These are phyloP conservation scores for Reinhardtius hippoglossoides DNA, from an alignment of 2,113 vertebrate species.

Conservation along the genomic window DNA sequence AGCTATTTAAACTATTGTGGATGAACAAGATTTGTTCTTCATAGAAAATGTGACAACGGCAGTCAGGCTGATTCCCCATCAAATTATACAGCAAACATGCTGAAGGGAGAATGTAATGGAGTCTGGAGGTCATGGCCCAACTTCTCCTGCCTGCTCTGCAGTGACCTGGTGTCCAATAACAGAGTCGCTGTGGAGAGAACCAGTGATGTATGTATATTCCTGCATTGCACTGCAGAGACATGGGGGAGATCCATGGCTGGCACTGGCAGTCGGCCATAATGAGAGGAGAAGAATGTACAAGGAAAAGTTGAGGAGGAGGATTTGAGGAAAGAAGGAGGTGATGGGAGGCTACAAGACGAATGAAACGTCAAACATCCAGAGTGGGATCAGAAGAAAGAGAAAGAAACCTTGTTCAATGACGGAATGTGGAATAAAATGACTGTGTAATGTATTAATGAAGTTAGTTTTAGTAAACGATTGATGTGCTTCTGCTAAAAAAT, in stretches of 20 bases:
- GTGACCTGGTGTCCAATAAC: slow-evolving; percentile 13
- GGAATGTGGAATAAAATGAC: no score
- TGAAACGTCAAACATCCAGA: not conserved
- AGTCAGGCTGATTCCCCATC: not conserved
- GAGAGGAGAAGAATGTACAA: not conserved
- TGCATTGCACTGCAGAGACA: slow-evolving; percentile 1
- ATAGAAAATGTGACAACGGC: slow-evolving; percentile 6
- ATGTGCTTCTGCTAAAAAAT: no score
- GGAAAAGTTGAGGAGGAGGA: not conserved
- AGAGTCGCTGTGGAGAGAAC: not conserved
- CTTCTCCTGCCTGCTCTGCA: slow-evolving; percentile 2
- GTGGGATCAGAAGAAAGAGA: no score
- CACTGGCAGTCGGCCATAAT: slow-evolving; percentile 5
- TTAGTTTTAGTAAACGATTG: no score
- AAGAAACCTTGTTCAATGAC: no score
- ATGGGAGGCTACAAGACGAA: not conserved
- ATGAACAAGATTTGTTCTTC: not conserved
- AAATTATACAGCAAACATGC: not conserved
- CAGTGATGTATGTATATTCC: slow-evolving; percentile 42
- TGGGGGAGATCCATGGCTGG: slow-evolving; percentile 11
- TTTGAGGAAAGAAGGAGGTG: not conserved
- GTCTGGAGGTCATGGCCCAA: not conserved
- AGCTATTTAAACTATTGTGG: not conserved
- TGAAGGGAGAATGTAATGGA: not conserved
- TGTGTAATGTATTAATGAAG: no score